Base-by-base conservation (phyloP, 2,888 invertebrate genomes). In the Drosophila paranaensis region DNA sequence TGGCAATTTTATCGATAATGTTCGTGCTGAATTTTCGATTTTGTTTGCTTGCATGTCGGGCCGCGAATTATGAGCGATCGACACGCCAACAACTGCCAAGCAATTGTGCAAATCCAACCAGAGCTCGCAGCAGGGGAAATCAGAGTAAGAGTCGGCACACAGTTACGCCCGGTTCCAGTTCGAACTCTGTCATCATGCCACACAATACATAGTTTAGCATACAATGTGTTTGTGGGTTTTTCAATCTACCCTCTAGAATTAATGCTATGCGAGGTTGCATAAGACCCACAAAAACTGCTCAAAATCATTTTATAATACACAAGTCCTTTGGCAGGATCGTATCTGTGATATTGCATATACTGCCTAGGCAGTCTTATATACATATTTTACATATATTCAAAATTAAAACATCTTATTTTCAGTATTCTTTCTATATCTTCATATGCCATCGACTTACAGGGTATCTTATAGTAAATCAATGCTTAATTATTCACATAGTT, bases 1-100 rank as follows among this genome's bases (percentile, higher is more conserved):
- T 90, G 90, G 87, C 84, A 89, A 90, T 91, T 90, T 90, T 91
- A 91, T 90, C 91, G 91, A 90, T 91, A 90, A 82, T 90, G 90
- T 91, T 90, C 90, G 91, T 90, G 90, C 81, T 88, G 86, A 85
- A 86, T 86, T 86, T 86, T 86, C 86, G 86, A 90, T 88, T 90
- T 82, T 89, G 82, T 81, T 88, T 89, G 86, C 83, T 86, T 82
- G 82, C 85, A 83, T 90, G 83, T 86, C 87, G 71, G 57, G 68
- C 56, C 62, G 68, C 83, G 75, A 87, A 87, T 87, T 87, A 87
- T 87, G 87, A 87, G 87, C 89, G 87, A 87, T 87, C 87, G 89
- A 90, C 87, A 87, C 87, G 87, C 87, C 76, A 87, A 81, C 76
- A 78, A 80, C 73, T 82, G 74, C 83, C 83, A 78, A 74, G 84